A percentile compares a stretch with the other conserved stretches of the same genome.
phyloP scores from a whole-genome alignment of 2,797 vertebrate genomes.

The Chelidonichthys spinosus region DNA sequence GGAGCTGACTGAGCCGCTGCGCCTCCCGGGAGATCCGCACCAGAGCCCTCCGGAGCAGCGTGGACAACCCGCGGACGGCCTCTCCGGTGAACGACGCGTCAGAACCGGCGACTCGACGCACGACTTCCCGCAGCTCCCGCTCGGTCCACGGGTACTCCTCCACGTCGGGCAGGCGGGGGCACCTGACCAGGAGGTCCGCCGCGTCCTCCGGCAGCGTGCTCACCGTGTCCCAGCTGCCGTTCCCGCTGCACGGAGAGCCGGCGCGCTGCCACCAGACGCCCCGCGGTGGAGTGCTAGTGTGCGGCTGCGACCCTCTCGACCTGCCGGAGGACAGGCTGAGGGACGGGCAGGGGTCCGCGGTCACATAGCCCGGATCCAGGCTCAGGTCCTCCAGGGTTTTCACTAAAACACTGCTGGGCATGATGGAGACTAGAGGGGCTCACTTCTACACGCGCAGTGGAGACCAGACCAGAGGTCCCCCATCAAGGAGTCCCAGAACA shows the following conservation, averaged over 20 bases:
- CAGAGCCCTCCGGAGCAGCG: slow-evolving; percentile 87
- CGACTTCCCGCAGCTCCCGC: slow-evolving; percentile 85
- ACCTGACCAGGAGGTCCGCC: slow-evolving; percentile 88
- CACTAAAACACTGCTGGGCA: slow-evolving; percentile 84
- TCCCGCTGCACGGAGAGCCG: slow-evolving; percentile 91
- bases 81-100: slow-evolving; percentile 81
- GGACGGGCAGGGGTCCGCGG: slow-evolving; percentile 90
- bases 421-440: slow-evolving; percentile 64
- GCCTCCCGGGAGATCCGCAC: slow-evolving; percentile 91
- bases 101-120: slow-evolving; percentile 78
- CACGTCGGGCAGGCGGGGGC: slow-evolving; percentile 90
- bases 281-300: slow-evolving; percentile 83
- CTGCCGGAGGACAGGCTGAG: slow-evolving; percentile 88
- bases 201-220: slow-evolving; percentile 91
- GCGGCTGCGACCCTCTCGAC: slow-evolving; percentile 86
- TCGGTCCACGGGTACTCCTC: slow-evolving; percentile 95
- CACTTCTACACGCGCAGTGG: slow-evolving; percentile 8
- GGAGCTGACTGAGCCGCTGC: slow-evolving; percentile 91
- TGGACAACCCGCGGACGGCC: slow-evolving; percentile 84
- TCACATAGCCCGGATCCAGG: slow-evolving; percentile 92
- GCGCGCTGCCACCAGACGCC: slow-evolving; percentile 89
- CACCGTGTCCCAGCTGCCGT: slow-evolving; percentile 96
- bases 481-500: neutral
- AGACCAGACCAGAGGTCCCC: neutral
- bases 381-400: slow-evolving; percentile 92